A percentile compares a stretch with the other conserved stretches of the same genome.
These are phyloP conservation scores for Holacanthus passer DNA, from an alignment of 2,113 vertebrate genomes.

Conservation along the genomic window DNA sequence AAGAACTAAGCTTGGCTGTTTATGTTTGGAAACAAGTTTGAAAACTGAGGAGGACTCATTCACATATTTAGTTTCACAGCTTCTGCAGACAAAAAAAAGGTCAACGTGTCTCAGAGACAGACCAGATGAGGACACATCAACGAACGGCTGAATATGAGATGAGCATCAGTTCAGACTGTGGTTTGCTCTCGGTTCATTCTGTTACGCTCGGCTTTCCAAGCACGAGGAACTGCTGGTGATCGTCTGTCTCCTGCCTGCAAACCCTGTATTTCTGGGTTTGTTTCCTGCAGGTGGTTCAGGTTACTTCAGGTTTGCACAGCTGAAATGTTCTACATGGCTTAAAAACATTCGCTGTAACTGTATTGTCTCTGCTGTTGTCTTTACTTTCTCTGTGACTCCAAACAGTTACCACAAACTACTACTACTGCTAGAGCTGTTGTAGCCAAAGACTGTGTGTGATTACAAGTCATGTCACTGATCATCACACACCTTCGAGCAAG, in stretches of 20 bases:
- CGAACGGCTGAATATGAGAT: slow-evolving; percentile 11
- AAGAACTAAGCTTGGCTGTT: slow-evolving; percentile 5
- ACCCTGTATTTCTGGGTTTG: neutral
- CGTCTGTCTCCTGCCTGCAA: neutral
- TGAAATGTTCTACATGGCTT: too few relatives aligned
- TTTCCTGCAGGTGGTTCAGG: neutral
- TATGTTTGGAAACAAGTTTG: neutral
- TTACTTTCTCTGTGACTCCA: too few relatives aligned
- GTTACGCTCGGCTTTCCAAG: neutral
- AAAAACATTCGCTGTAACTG: too few relatives aligned
- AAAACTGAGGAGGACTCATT: neutral
- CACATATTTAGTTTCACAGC: neutral
- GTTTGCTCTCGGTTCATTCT: slow-evolving; percentile 17
- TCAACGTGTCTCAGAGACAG: neutral
- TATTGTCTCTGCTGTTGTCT: too few relatives aligned
- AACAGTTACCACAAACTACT: too few relatives aligned
- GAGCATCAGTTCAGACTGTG: slow-evolving; percentile 22
- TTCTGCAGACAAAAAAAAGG: neutral
- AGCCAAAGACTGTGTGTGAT: too few relatives aligned
- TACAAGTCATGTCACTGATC: too few relatives aligned
- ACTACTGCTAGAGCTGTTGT: too few relatives aligned
- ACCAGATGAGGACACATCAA: neutral
- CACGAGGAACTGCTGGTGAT: slow-evolving; percentile 4
- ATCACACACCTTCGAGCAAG: too few relatives aligned
- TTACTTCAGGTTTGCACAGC: too few relatives aligned